phyloP scores from a whole-genome alignment of 2,113 vertebrate species.

The Laticauda colubrina region DNA sequence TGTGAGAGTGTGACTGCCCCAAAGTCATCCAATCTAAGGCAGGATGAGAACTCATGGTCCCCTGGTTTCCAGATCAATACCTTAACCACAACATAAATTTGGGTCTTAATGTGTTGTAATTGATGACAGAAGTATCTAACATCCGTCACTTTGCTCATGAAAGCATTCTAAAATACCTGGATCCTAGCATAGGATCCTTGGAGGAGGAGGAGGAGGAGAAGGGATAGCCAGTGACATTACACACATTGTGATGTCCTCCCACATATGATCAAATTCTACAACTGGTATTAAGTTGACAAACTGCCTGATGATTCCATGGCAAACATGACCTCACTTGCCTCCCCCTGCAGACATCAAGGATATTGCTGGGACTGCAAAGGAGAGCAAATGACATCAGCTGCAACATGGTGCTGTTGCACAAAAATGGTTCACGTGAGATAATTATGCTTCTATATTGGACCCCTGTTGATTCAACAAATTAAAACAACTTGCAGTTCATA shows the following conservation, averaged over 20 bases:
- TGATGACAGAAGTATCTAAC: background rate
- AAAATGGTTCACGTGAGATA: background rate
- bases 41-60: too few relatives aligned
- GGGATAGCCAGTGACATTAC: background rate
- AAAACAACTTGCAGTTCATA: background rate
- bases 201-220: background rate
- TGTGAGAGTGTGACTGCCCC: too few relatives aligned
- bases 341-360: background rate
- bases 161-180: background rate
- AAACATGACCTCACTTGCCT: background rate
- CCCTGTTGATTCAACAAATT: background rate
- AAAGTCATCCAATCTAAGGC: too few relatives aligned
- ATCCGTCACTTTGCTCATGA: background rate
- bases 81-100: too few relatives aligned
- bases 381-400: background rate
- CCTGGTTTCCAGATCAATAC: too few relatives aligned
- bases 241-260: background rate
- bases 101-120: background rate
- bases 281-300: background rate
- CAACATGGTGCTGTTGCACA: background rate
- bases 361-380: background rate
- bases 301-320: too few relatives aligned
- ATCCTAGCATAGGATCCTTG: background rate
- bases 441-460: background rate
- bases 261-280: background rate